Conservation (phyloP, 2,888 invertebrate genomes). For the Nephrocerus scutellatus region DNA sequence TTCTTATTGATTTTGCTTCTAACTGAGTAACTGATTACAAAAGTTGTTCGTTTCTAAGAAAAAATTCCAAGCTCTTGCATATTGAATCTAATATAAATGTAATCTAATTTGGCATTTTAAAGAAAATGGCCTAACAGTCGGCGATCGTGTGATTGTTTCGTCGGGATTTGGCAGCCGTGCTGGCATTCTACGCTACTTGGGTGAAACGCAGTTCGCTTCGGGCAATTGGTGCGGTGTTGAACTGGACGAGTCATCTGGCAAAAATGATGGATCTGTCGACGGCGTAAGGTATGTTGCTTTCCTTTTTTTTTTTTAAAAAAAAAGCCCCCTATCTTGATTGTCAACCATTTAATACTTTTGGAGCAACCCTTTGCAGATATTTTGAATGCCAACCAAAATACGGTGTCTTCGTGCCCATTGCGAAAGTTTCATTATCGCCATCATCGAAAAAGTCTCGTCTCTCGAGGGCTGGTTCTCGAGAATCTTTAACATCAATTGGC, state of each 20-base stretch:
- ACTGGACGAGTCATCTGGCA: conserved; percentile 86
- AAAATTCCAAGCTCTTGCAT: no score
- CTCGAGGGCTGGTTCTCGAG: conserved; percentile 72
- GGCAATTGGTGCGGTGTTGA: conserved; percentile 97
- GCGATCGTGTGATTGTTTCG: conserved; percentile 86
- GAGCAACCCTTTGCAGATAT: conserved; percentile 61
- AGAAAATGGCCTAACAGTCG: conserved; percentile 65
- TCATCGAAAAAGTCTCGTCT: conserved; percentile 60
- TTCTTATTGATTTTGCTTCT: neutral
- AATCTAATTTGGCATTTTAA: conserved; percentile 1
- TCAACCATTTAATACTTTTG: neutral
- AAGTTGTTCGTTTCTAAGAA: no score
- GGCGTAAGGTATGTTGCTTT: conserved; percentile 65
- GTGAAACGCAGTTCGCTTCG: conserved; percentile 80
- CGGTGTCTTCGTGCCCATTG: conserved; percentile 87
- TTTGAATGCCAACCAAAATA: conserved; percentile 86
- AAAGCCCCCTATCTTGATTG: neutral
- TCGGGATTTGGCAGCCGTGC: conserved; percentile 82
- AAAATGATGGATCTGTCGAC: conserved; percentile 92
- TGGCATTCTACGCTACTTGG: conserved; percentile 78
- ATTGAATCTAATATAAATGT: neutral
- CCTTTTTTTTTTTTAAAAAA: neutral
- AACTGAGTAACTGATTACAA: neutral
- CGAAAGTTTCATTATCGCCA: conserved; percentile 83
- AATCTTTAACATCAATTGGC: conserved; percentile 67